These are phyloP conservation scores for Zoanthus gigantus DNA, from an alignment of 92 coral and sea anemone species.

Conservation along the genomic window DNA sequence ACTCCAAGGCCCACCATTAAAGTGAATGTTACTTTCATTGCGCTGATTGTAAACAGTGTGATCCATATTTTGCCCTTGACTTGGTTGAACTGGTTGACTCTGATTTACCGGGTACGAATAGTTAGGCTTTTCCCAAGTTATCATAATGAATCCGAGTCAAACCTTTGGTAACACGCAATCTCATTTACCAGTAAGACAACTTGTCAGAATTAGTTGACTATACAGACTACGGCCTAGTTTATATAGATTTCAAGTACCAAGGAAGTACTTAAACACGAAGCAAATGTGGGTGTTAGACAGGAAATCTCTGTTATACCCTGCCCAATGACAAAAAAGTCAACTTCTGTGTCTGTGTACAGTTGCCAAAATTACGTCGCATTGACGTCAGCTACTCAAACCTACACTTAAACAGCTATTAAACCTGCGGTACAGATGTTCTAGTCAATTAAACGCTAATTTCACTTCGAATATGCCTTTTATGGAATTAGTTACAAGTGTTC, in stretches of 20 bases:
- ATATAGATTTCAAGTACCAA: constrained; percentile 10
- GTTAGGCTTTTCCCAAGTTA: constrained; percentile 11
- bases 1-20: constrained; percentile 7
- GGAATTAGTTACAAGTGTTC: constrained; percentile 1
- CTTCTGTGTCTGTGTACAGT: constrained; percentile 1
- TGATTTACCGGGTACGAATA: background rate
- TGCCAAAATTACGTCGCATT: constrained; percentile 12
- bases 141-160: background rate
- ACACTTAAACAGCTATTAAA: background rate
- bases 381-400: constrained; percentile 24
- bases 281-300: background rate
- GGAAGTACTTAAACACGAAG: constrained; percentile 36
- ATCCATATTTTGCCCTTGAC: constrained; percentile 15
- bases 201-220: background rate
- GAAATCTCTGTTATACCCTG: background rate
- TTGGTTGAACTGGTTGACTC: constrained; percentile 1
- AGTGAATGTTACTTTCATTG: background rate
- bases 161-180: background rate
- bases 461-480: constrained; percentile 18
- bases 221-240: background rate
- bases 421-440: constrained; percentile 3
- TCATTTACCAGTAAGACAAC: background rate
- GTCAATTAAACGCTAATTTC: constrained; percentile 1
- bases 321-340: background rate
- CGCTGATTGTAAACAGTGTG: background rate